Percentiles rank a stretch among this genome's conserved stretches.
These are phyloP conservation scores for Sula dactylatra DNA, from an alignment of 2,113 vertebrate genomes.

Conservation along the genomic window DNA sequence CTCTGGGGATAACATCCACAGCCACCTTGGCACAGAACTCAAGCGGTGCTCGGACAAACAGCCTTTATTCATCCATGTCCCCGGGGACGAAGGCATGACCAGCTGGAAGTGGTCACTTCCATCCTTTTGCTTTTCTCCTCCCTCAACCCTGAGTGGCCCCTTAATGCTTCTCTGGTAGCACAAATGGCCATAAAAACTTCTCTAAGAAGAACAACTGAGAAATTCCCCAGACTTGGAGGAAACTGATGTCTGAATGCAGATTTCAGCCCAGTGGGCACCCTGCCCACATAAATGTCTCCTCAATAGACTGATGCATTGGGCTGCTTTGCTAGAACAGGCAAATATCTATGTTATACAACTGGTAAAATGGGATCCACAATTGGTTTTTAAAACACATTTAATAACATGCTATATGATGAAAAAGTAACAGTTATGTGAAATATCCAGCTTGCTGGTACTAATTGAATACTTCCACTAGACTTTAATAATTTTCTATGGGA, in stretches of 20 bases:
- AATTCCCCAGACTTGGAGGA: not conserved
- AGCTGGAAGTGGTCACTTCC: not conserved
- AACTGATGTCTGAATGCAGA: not conserved
- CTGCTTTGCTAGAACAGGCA: conserved; percentile 39
- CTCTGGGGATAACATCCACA: not conserved
- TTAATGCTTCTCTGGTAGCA: not conserved
- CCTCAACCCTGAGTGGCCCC: not conserved
- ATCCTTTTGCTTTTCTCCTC: not conserved
- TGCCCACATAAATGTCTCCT: not conserved
- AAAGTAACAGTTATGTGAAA: not conserved
- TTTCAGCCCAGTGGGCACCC: conserved; percentile 2
- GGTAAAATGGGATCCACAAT: not conserved
- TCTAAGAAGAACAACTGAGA: not conserved
- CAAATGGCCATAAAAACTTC: not conserved
- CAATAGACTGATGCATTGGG: not conserved
- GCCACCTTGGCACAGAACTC: not conserved
- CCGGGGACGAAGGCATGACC: not conserved
- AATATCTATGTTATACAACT: not conserved
- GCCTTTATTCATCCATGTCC: not conserved
- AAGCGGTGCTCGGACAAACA: not conserved
- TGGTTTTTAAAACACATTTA: conserved; percentile 16
- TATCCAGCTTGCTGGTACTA: not conserved
- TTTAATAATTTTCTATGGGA: not conserved
- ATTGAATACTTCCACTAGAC: not conserved
- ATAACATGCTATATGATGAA: not conserved